These are phyloP conservation scores for Taxidea taxus DNA, from an alignment of 2,113 vertebrate genomes.

Conservation along the genomic window DNA sequence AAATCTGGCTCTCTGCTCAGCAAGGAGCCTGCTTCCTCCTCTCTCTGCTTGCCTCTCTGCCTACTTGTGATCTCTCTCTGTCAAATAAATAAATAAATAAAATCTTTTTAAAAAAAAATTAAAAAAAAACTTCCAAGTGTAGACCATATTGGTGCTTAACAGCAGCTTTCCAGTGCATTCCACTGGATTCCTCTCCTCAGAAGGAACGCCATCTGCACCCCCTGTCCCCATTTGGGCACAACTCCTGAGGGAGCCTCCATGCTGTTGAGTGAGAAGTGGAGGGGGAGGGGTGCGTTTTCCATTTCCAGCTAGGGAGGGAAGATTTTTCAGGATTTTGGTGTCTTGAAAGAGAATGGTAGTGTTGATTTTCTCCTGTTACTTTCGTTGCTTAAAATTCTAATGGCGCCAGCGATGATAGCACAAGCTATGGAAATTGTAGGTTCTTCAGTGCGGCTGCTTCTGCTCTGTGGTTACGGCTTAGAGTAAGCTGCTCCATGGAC, in stretches of 20 bases:
- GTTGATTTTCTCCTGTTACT: slow-evolving; percentile 16
- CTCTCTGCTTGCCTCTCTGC: no score
- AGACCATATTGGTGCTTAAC: background rate
- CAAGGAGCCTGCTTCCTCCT: no score
- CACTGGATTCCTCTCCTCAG: background rate
- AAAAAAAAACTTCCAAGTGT: background rate
- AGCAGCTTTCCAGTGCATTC: background rate
- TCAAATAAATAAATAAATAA: no score
- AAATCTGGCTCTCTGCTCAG: no score
- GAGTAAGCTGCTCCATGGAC: background rate
- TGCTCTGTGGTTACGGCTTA: background rate
- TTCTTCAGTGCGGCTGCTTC: background rate
- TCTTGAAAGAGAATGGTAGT: slow-evolving; percentile 15
- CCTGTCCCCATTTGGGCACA: background rate
- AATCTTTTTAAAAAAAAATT: no score
- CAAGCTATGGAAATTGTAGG: background rate
- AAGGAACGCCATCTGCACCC: background rate
- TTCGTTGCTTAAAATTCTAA: slow-evolving; percentile 35
- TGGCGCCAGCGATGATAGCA: background rate
- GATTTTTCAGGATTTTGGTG: background rate
- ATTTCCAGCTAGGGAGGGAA: background rate
- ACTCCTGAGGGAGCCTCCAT: background rate
- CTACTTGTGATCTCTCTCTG: no score
- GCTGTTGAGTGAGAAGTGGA: rapidly evolving
- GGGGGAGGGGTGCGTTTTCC: background rate